A percentile compares a stretch with the other conserved stretches of the same genome.
phyloP scores from a whole-genome alignment of 2,888 invertebrate species.

The Pristionchus maxplancki region DNA sequence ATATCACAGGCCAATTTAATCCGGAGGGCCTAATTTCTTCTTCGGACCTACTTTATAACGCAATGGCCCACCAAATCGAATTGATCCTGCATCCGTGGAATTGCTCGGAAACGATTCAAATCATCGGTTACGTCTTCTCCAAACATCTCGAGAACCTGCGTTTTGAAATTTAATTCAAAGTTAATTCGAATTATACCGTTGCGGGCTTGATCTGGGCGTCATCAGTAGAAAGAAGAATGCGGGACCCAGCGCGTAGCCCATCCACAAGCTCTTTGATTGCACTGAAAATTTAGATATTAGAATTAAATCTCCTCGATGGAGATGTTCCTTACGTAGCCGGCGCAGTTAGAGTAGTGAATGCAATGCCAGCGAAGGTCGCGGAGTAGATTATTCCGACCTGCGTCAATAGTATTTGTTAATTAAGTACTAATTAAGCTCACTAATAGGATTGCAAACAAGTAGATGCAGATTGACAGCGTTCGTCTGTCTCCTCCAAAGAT shows the following conservation, averaged over 20 bases:
- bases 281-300: too few relatives aligned
- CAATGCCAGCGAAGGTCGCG: neutral
- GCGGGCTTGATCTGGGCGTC: neutral
- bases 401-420: neutral
- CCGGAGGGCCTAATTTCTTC: too few relatives aligned
- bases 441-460: neutral
- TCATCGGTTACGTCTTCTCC: neutral
- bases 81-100: neutral
- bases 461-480: neutral
- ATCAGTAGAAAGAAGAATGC: neutral
- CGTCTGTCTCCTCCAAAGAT: neutral
- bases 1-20: too few relatives aligned
- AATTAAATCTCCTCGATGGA: too few relatives aligned
- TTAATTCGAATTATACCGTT: neutral
- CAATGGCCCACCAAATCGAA: neutral
- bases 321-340: neutral
- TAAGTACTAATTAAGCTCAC: neutral
- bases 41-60: too few relatives aligned
- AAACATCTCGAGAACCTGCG: neutral
- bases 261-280: neutral
- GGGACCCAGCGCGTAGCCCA: neutral
- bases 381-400: neutral
- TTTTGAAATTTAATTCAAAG: neutral
- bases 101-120: neutral
- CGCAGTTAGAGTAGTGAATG: neutral